These are phyloP conservation scores for Hartigia nigra DNA, from an alignment of 2,888 invertebrate genomes.

Conservation along the genomic window DNA sequence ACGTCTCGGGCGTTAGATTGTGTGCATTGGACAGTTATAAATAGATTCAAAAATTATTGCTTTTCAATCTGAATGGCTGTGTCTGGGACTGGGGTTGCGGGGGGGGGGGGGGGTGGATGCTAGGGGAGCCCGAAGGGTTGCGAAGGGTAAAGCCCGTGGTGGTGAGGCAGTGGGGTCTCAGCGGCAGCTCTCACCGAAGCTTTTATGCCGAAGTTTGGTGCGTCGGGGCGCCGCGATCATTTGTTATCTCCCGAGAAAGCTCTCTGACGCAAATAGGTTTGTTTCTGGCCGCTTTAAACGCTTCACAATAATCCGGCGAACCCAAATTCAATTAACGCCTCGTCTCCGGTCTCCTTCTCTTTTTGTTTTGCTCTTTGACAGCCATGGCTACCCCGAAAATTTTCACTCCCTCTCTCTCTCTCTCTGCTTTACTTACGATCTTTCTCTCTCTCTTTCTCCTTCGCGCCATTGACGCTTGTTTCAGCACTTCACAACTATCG, in stretches of 20 bases:
- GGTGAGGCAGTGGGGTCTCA: neutral
- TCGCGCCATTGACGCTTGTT: neutral
- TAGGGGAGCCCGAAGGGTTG: neutral
- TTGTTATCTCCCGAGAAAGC: constrained; percentile 54
- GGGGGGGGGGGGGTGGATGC: constrained; percentile 25
- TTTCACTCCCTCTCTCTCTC: constrained; percentile 3
- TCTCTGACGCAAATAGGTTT: constrained; percentile 59
- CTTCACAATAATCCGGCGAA: constrained; percentile 51
- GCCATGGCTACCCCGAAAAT: constrained; percentile 1
- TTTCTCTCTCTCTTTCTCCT: neutral
- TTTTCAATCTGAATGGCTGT: constrained; percentile 50
- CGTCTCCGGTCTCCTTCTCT: constrained; percentile 16
- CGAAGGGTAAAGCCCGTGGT: neutral
- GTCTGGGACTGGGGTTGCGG: constrained; percentile 33
- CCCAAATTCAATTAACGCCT: constrained; percentile 56
- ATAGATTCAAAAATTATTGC: constrained; percentile 59
- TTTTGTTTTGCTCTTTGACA: constrained; percentile 14
- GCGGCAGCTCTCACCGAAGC: constrained; percentile 31
- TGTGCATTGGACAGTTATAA: constrained; percentile 48
- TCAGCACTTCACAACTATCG: neutral
- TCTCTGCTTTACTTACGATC: constrained; percentile 15
- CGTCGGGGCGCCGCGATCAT: constrained; percentile 44
- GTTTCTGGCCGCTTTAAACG: constrained; percentile 56
- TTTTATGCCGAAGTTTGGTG: constrained; percentile 38
- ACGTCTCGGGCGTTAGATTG: neutral